Conservation (phyloP, 2,113 vertebrate species). For the Mesitornis unicolor region DNA sequence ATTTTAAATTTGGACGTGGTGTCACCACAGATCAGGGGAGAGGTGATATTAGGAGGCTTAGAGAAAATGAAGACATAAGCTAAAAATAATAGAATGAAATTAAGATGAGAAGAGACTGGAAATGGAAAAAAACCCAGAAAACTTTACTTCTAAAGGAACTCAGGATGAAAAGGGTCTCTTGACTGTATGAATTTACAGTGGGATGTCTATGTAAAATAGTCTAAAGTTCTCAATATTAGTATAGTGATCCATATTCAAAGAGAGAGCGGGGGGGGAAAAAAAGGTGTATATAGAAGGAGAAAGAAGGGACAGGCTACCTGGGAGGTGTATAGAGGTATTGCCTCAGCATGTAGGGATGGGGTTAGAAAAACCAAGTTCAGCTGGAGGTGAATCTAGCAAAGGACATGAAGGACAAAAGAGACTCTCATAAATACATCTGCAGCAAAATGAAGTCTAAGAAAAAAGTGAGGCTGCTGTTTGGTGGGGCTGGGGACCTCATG, state of each 20-base stretch:
- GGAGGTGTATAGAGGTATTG: background rate
- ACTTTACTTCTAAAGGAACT: background rate
- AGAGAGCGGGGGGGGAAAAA: background rate
- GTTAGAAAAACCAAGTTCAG: background rate
- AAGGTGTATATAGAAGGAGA: background rate
- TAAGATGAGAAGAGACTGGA: background rate
- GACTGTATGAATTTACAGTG: background rate
- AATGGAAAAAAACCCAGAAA: background rate
- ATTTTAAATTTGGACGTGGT: background rate
- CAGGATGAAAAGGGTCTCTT: background rate
- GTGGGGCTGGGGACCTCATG: rapidly evolving
- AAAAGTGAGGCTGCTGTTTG: background rate
- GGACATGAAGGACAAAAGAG: background rate
- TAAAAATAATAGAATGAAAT: background rate
- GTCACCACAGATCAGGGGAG: background rate
- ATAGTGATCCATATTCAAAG: background rate
- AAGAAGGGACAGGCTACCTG: background rate
- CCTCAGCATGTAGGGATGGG: too few species aligned
- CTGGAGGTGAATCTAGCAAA: background rate
- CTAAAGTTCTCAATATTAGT: background rate
- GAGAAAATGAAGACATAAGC: background rate
- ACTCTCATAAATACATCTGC: background rate
- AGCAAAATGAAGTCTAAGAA: background rate
- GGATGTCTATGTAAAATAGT: background rate
- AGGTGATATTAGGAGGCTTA: background rate